Conservation (phyloP, 2,888 invertebrate species). For the Eudemis profundana region DNA sequence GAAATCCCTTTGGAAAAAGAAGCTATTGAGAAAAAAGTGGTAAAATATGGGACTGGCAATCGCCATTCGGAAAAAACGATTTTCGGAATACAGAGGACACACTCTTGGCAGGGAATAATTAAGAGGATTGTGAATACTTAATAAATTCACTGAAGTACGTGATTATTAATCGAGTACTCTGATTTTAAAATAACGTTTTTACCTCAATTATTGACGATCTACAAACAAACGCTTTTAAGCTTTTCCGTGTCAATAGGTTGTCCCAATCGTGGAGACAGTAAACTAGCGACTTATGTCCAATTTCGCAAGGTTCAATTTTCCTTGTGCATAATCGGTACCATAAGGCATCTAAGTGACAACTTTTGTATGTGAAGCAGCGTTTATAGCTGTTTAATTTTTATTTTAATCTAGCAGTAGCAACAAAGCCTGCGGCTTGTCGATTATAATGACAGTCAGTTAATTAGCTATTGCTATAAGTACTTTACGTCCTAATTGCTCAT, state of each 20-base stretch:
- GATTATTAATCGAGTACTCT: background rate
- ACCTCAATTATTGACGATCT: background rate
- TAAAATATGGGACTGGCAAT: too few relatives aligned
- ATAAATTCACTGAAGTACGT: too few relatives aligned
- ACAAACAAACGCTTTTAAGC: background rate
- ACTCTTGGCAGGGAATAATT: too few relatives aligned
- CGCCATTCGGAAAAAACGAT: too few relatives aligned
- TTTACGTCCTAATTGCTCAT: too few relatives aligned
- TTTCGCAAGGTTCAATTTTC: background rate
- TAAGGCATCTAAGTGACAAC: background rate
- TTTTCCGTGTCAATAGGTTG: background rate
- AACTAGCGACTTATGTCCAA: background rate
- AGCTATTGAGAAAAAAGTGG: too few relatives aligned
- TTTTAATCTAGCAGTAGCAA: background rate
- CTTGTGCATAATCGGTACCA: background rate
- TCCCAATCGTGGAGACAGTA: background rate
- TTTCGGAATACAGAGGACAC: too few relatives aligned
- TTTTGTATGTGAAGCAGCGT: background rate
- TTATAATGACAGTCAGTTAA: background rate
- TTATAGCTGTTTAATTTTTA: background rate
- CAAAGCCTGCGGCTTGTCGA: background rate
- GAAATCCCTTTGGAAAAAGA: too few relatives aligned
- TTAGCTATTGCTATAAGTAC: too few relatives aligned
- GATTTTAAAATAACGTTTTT: slow-evolving; percentile 46
- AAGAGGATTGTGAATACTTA: too few relatives aligned